A percentile compares a stretch with the other conserved stretches of the same genome.
Evolutionary conservation across 2,797 vertebrate species (phyloP).

Genomic region (Notolabrus celidotus): DNA sequence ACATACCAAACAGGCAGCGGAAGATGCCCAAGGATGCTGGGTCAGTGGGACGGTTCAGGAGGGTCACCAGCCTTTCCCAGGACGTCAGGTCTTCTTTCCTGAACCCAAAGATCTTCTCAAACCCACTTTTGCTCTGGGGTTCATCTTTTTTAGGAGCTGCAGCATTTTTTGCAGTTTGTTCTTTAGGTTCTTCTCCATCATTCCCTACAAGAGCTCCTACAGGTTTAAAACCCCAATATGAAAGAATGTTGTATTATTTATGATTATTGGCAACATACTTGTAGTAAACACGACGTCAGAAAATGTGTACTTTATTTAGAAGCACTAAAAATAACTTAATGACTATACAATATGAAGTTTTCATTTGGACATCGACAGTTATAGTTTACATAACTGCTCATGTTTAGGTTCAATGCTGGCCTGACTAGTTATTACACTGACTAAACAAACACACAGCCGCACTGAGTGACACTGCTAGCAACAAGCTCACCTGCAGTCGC

Average conservation of each 20-base stretch:
- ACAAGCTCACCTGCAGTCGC: conserved; percentile 75
- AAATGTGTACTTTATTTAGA: background rate
- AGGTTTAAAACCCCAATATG: background rate
- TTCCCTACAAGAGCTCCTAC: conserved; percentile 66
- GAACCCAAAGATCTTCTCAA: conserved; percentile 90
- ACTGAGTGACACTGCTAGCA: background rate
- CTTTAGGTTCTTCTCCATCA: conserved; percentile 52
- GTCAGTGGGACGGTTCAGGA: conserved; percentile 91
- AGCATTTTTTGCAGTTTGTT: conserved; percentile 26
- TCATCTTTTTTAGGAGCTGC: conserved; percentile 32
- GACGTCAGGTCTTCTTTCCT: conserved; percentile 86
- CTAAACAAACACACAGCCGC: conserved; percentile 18
- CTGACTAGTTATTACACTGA: background rate
- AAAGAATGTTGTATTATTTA: background rate
- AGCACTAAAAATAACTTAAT: background rate
- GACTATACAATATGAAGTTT: background rate
- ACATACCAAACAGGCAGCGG: conserved; percentile 92
- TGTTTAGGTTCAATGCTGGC: background rate
- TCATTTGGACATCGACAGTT: background rate
- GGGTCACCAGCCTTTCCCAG: conserved; percentile 87
- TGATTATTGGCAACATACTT: background rate
- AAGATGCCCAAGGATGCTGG: conserved; percentile 92
- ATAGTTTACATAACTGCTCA: background rate
- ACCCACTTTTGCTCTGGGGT: conserved; percentile 61
- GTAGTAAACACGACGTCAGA: background rate